Base-by-base conservation (phyloP, 2,797 vertebrate genomes). In the Taeniopygia guttata region DNA sequence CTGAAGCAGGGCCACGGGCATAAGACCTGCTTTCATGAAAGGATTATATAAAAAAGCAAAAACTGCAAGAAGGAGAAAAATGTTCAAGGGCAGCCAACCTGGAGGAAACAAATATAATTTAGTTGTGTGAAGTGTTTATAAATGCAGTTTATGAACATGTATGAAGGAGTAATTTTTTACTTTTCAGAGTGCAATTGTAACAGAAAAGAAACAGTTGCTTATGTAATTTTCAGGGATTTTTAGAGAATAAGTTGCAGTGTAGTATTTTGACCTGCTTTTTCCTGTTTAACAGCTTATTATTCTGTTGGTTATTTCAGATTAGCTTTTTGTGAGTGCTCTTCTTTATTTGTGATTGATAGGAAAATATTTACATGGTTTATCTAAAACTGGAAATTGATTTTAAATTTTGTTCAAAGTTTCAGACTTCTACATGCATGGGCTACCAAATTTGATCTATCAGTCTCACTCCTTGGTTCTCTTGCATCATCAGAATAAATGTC, bases 81-180 rank as follows among this genome's bases (percentile, higher is more conserved):
- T 51, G 59, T 91, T 84, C 74, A 82, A 94, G 89, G 80, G 87
- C 77, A 93, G 91, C 77, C 89, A 94, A 56, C 55, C 70, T 87
- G 85, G 80, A 94, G 74, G 83, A 94, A 96, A 91, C 63, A 86
- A 91, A 94, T 74, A 40, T 26, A 58, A 91, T 93, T 82, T 82
- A 70, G 63, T 84, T 91, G 74, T 27, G 74, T 46, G 74, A 79
- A 94, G 45, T 90, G 67, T 96, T 97, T 94, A 80, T 91, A 93
- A 95, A 84, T 40, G 85, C 69, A 64, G 73, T 81, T 94, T 93
- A 76, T 94, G 83, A 89, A 93, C 85, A 82, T 3, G 2, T 43
- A 82, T 79, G 80, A 86, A 91, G 77, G 78, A 82, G 75, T 55
- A 11, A 74, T 82, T 77, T 89, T 89, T 94, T 84, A 93, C 59